Evolutionary conservation across 2,888 invertebrate genomes (phyloP), one percentile per base, ranked within the genome.

Genomic region (Ceriagrion tenellum): DNA sequence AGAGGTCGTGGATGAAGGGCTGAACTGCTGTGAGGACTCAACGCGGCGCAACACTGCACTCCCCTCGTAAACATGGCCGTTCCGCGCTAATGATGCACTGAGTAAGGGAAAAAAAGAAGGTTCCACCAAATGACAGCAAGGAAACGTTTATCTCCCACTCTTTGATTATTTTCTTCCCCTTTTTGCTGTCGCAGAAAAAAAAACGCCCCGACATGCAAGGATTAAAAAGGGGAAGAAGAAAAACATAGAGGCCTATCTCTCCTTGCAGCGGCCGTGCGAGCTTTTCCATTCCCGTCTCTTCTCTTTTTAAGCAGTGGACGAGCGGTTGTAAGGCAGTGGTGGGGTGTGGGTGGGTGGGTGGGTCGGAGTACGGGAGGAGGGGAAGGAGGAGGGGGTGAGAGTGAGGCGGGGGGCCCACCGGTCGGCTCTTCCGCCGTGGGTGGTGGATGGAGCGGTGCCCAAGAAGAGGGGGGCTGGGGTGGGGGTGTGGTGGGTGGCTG

Each of bases 391-490:
- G 90, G 56, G 90, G n/a, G n/a, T 20, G 56, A 1, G 56, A 47
- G 47, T 47, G 47, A 47, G 56, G 90, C 6, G 90, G 90, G 90
- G 35, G 18, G n/a, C 18, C 56, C 23, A 18, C 10, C 18, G 55
- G 30, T 16, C 18, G 88, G 88, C 47, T 16, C 35, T 10, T 2
- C 47, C 47, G 81, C 81, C 81, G 81, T 81, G 81, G 81, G 81
- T 81, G 81, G 89, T 89, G 69, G 63, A 69, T 35, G 47, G 93
- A 89, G 93, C 69, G 59, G 93, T 26, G 30, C 90, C 90, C 90
- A n/a, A 26, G 69, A 10, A 30, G 40, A 47, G 56, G 90, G 59
- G 90, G 47, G n/a, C n/a, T 16, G n/a, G n/a, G 23, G 90, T n/a
- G 90, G 90, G 90, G 90, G 90, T 55, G 90, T 55, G 89, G 55